Evolutionary conservation across 92 coral and sea anemone genomes (phyloP).

Genomic region (Palythoa grandiflora): DNA sequence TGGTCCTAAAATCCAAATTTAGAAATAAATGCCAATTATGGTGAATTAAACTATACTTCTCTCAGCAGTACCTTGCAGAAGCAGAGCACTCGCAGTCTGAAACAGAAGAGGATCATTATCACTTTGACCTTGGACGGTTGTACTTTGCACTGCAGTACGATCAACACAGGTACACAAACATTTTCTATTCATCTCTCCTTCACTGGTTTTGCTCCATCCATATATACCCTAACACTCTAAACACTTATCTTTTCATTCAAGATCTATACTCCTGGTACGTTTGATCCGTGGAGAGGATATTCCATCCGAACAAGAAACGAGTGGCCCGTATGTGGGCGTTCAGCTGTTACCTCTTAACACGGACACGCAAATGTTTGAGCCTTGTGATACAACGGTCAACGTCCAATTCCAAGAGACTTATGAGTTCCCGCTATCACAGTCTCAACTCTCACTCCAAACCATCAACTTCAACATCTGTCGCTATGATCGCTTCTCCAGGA

Average conservation of each 20-base stretch:
- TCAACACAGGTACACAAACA: slow-evolving; percentile 73
- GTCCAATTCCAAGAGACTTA: slow-evolving; percentile 71
- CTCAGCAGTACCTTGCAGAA: slow-evolving; percentile 7
- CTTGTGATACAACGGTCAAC: slow-evolving; percentile 84
- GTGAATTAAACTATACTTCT: background rate
- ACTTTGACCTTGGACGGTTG: slow-evolving; percentile 84
- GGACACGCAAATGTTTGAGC: slow-evolving; percentile 69
- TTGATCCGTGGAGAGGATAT: slow-evolving; percentile 95
- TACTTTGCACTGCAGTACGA: slow-evolving; percentile 94
- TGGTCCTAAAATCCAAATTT: background rate
- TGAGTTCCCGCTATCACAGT: slow-evolving; percentile 83
- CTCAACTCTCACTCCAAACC: slow-evolving; percentile 89
- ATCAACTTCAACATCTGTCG: slow-evolving; percentile 95
- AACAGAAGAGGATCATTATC: slow-evolving; percentile 62
- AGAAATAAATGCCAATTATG: background rate
- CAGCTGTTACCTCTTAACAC: slow-evolving; percentile 83
- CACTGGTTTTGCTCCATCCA: no score
- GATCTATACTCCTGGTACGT: slow-evolving; percentile 86
- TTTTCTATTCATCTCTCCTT: background rate
- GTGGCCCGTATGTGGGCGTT: slow-evolving; percentile 93
- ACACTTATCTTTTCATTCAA: slow-evolving; percentile 21
- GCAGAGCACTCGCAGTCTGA: slow-evolving; percentile 29
- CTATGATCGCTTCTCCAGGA: slow-evolving; percentile 89
- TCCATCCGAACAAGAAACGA: slow-evolving; percentile 82
- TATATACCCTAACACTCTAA: background rate